Conservation (phyloP, 2,113 vertebrate species). For the Upupa epops region DNA sequence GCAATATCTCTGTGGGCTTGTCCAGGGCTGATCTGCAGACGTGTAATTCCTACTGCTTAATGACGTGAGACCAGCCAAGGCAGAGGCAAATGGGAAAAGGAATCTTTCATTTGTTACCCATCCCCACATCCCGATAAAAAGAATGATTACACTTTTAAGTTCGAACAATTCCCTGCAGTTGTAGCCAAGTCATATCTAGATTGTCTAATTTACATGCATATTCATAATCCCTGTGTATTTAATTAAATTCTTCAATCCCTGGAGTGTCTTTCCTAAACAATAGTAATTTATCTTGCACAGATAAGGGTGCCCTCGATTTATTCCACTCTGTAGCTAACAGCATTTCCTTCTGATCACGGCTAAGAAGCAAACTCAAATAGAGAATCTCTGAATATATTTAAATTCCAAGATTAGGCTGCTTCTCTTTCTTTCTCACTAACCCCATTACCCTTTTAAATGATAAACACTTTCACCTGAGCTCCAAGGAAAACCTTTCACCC, state of each 20-base stretch:
- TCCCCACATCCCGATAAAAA: conserved; percentile 54
- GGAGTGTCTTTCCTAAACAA: conserved; percentile 75
- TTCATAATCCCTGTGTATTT: conserved; percentile 77
- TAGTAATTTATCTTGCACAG: conserved; percentile 75
- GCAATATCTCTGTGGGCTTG: background rate
- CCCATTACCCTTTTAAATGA: conserved; percentile 40
- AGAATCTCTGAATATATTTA: conserved; percentile 52
- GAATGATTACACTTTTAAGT: conserved; percentile 67
- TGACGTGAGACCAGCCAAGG: conserved; percentile 47
- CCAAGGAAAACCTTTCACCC: conserved; percentile 31
- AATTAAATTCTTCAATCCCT: conserved; percentile 77
- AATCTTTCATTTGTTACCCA: conserved; percentile 57
- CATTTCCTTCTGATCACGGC: conserved; percentile 65
- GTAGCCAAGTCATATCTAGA: conserved; percentile 69
- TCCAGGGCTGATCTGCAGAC: background rate
- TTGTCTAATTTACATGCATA: conserved; percentile 73
- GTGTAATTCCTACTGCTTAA: conserved; percentile 67
- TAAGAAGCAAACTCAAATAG: conserved; percentile 49
- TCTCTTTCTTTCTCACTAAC: conserved; percentile 33
- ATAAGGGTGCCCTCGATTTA: conserved; percentile 75
- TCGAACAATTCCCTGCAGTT: conserved; percentile 70
- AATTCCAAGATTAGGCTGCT: conserved; percentile 51
- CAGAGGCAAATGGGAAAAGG: conserved; percentile 31
- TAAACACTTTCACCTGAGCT: background rate
- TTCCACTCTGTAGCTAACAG: conserved; percentile 63